A percentile compares a stretch with the other conserved stretches of the same genome.
Evolutionary conservation across 1,140 invertebrate species (phyloP).

Genomic region (Drosophila tropicalis): DNA sequence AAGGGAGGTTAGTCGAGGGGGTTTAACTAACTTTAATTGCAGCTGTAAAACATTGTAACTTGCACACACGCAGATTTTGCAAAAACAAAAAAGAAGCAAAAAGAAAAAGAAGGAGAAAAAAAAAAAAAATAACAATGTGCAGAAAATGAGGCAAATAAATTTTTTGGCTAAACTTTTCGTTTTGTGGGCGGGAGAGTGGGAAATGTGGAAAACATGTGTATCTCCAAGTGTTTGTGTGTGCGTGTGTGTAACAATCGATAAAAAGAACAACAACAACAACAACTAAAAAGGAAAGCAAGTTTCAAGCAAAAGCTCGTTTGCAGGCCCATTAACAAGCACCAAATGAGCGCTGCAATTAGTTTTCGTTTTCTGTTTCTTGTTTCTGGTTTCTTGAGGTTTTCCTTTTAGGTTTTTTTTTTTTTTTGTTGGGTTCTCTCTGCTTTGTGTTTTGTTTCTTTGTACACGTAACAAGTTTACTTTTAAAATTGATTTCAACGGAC

Average conservation of each 20-base stretch:
- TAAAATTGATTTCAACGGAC: slow-evolving; percentile 78
- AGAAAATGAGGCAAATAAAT: slow-evolving; percentile 77
- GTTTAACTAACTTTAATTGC: slow-evolving; percentile 69
- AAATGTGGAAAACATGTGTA: slow-evolving; percentile 39
- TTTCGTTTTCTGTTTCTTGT: slow-evolving; percentile 42
- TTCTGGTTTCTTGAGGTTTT: slow-evolving; percentile 15
- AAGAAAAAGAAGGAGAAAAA: too few species aligned
- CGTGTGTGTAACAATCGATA: slow-evolving; percentile 58
- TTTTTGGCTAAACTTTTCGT: slow-evolving; percentile 54
- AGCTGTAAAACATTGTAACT: slow-evolving; percentile 72
- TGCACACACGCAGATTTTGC: slow-evolving; percentile 70
- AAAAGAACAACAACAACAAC: slow-evolving; percentile 28
- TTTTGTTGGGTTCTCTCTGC: slow-evolving; percentile 16
- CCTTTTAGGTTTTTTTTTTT: slow-evolving; percentile 29
- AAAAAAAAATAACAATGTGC: slow-evolving; percentile 51
- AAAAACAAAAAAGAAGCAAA: neutral
- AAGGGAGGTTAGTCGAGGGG: neutral
- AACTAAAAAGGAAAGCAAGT: slow-evolving; percentile 1
- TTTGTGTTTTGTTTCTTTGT: slow-evolving; percentile 36
- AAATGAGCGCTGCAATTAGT: slow-evolving; percentile 77
- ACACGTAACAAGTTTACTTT: slow-evolving; percentile 71
- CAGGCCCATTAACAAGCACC: slow-evolving; percentile 64
- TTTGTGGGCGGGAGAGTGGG: slow-evolving; percentile 26
- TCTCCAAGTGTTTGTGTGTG: slow-evolving; percentile 27
- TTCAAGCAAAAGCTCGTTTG: slow-evolving; percentile 39